Evolutionary conservation across 2,797 vertebrate species (phyloP), one percentile per base, ranked within the genome.

Genomic region (Leptoclinus maculatus): DNA sequence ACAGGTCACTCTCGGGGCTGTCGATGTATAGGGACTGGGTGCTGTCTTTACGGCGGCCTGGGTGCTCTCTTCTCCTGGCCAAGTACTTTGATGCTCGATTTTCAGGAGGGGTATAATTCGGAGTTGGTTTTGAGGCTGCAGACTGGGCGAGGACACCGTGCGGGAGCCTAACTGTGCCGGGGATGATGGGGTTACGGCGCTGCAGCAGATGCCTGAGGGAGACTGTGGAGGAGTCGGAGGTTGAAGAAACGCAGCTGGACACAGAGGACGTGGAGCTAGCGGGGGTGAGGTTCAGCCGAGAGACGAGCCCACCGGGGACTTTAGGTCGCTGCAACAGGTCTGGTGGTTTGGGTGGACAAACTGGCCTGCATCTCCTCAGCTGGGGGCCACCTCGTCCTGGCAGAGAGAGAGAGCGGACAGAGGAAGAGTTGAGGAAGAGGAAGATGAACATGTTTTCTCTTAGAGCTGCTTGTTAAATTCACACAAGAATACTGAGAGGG

Each of bases 131-230:
- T 0, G 38, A 62, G 53, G 54, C 25, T 1, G 41, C 4, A 10
- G 83, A 21, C 58, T 84, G 83, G 54, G 91, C 66, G 25, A 71
- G 72, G 75, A 97, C 75, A 25, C 96, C 96, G 0, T 90, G 94
- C 1, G 97, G 97, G 74, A 98, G 95, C 79, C 96, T 97, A 57
- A 97, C 94, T 1, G 97, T 98, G 87, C 94, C 84, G 59, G 97
- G 97, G 90, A 97, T 96, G 91, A 98, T 51, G 6, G 97, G 96
- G 59, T 88, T 95, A 76, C 96, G 96, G 38, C 96, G 96, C 23
- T 95, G 95, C 56, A 95, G 94, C 86, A 90, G 96, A 70, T 91
- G 86, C 82, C 96, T 94, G 39, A 88, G 62, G 75, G 93, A 92
- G 17, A 74, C 0, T 21, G 8, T 76, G 59, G 68, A 87, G 65